Evolutionary conservation across 2,113 vertebrate genomes (phyloP), one percentile per base, ranked within the genome.

Genomic region (Catharus fuscescens): DNA sequence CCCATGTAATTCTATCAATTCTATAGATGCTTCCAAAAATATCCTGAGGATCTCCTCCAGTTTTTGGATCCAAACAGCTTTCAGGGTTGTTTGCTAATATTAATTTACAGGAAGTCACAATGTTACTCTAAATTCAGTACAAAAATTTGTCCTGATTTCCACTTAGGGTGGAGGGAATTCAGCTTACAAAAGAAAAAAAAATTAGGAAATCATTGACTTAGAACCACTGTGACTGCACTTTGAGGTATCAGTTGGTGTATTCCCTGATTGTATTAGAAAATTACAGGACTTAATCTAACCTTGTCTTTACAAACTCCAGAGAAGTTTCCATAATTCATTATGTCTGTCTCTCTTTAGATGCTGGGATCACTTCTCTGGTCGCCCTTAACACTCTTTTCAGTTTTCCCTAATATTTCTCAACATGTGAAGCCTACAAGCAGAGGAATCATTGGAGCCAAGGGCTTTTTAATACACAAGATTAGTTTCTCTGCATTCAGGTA

Each of bases 221-320:
- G 14, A 61, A 31, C 15, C 26, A 28, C 1, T 26, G 25, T 65
- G 21, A 10, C 6, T 61, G 59, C 14, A 28, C 14, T 45, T 65
- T 38, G 62, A 77, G 14, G 16, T 12, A 50, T 44, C 14, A 3
- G 6, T 31, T 69, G 14, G 3, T 73, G 10, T 57, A 8, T 28
- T 93, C 16, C 16, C 15, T 5, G 1, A 21, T 10, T 0, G 0
- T 20, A 19, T 4, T n/a, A 16, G 15, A 79, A 79, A 69, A 81
- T 69, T 44, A 67, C n/a, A 80, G 14, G 18, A 18, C 36, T 86
- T 45, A 42, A 56, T 45, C n/a, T 53, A 61, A 28, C 5, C 9
- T 24, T 17, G 36, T 56, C 29, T 74, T 80, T 73, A 61, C 14
- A 45, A 73, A 50, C 25, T 69, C 28, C 42, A 53, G 7, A 38